These are phyloP conservation scores for Agelaius tricolor DNA, from an alignment of 2,113 vertebrate species.

Conservation along the genomic window DNA sequence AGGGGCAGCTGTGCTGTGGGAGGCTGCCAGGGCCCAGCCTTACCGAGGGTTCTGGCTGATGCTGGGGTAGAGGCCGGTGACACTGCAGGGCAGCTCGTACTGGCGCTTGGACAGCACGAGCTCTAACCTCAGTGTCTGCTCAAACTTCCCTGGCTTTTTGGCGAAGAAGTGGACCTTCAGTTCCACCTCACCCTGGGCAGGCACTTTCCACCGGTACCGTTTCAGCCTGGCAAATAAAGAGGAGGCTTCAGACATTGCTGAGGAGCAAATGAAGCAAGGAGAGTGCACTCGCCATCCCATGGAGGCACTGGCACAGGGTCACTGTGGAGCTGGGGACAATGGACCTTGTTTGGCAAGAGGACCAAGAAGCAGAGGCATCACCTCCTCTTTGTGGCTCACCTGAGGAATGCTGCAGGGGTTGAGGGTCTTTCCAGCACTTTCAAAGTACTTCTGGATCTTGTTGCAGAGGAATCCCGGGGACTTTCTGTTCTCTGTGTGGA, in stretches of 20 bases:
- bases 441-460: no score
- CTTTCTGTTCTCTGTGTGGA: background rate
- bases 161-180: constrained; percentile 84
- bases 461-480: background rate
- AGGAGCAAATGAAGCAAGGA: background rate
- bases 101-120: constrained; percentile 76
- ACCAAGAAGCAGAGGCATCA: background rate
- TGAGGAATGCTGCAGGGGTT: background rate
- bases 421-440: rapidly evolving
- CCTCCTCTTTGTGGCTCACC: constrained; percentile 57
- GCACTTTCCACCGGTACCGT: constrained; percentile 86
- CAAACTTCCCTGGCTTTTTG: constrained; percentile 70
- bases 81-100: constrained; percentile 84
- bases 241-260: background rate
- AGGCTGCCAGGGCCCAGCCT: background rate
- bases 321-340: rapidly evolving
- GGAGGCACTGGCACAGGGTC: background rate
- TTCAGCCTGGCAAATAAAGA: constrained; percentile 66
- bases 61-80: constrained; percentile 80
- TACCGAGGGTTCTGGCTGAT: constrained; percentile 84
- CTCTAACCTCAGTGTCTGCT: constrained; percentile 86
- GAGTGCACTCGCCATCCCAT: background rate
- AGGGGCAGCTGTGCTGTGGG: background rate
- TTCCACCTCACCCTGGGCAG: constrained; percentile 71
- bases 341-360: background rate